Evolutionary conservation across 2,888 invertebrate species (phyloP).

Genomic region (Tenthredo amoena): DNA sequence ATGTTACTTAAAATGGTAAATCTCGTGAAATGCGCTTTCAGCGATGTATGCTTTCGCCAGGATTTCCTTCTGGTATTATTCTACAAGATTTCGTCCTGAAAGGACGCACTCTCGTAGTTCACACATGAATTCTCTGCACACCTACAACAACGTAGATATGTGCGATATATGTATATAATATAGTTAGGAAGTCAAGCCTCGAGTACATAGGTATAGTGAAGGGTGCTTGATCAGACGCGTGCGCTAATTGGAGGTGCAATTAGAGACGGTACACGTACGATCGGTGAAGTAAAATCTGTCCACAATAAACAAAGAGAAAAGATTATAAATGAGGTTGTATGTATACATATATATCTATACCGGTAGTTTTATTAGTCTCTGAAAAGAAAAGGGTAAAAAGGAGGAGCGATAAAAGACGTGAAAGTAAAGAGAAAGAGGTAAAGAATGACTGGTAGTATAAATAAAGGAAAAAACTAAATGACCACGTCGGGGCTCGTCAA

Average conservation of each 20-base stretch:
- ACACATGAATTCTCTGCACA: not conserved
- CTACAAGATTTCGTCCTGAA: no score
- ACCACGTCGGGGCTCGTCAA: not conserved
- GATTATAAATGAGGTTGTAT: not conserved
- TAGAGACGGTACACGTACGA: slow-evolving; percentile 62
- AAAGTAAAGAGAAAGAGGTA: not conserved
- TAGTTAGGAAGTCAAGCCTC: slow-evolving; percentile 10
- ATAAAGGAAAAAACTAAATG: not conserved
- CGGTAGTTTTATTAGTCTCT: not conserved
- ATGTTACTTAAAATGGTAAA: no score
- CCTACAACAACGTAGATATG: not conserved
- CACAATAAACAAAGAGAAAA: not conserved
- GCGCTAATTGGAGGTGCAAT: slow-evolving; percentile 76
- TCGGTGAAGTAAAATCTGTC: not conserved
- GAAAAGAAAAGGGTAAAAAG: not conserved
- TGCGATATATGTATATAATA: not conserved
- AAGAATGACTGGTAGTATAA: not conserved
- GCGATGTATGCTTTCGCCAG: no score
- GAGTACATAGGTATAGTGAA: slow-evolving; percentile 3
- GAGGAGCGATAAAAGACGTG: not conserved
- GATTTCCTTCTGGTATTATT: no score
- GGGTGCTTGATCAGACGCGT: slow-evolving; percentile 73
- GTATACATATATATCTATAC: not conserved
- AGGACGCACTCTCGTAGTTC: not conserved
- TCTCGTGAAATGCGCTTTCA: no score